Percentiles rank a stretch among this genome's conserved stretches.
phyloP scores from a whole-genome alignment of 2,888 invertebrate genomes.

The Ametastegia equiseti region DNA sequence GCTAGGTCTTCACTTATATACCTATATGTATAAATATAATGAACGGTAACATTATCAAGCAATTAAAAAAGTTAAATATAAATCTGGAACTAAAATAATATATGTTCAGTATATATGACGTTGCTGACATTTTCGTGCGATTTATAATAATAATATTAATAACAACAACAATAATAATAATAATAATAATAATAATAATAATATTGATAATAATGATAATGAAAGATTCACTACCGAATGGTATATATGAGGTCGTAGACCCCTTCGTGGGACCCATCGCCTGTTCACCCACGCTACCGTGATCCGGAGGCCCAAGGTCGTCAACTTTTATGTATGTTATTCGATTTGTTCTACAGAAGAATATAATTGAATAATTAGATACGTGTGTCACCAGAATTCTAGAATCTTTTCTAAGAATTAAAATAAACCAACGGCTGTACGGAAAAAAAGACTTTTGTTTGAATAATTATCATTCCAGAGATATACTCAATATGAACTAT shows the following conservation, averaged over 20 bases:
- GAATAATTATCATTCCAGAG: not conserved
- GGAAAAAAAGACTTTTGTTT: not conserved
- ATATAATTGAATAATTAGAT: constrained; percentile 4
- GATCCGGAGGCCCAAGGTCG: constrained; percentile 26
- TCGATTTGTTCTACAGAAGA: constrained; percentile 8
- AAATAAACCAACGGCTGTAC: not conserved
- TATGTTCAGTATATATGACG: not conserved
- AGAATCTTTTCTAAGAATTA: not conserved
- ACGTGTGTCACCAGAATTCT: not conserved
- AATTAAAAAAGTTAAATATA: not conserved
- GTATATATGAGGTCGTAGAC: constrained; percentile 33
- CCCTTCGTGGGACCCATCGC: constrained; percentile 22
- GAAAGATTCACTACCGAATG: constrained; percentile 28
- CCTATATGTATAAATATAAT: not conserved
- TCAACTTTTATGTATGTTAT: constrained; percentile 39
- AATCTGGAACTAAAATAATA: not conserved
- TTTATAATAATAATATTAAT: no score
- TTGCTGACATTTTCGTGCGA: no score
- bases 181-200: no score
- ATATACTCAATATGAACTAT: not conserved
- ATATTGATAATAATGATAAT: not conserved
- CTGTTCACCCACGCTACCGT: constrained; percentile 26
- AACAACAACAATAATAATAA: no score
- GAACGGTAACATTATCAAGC: not conserved
- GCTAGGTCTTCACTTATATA: not conserved